Conservation (phyloP, 2,888 invertebrate species). For the Dryomyza anilis region DNA sequence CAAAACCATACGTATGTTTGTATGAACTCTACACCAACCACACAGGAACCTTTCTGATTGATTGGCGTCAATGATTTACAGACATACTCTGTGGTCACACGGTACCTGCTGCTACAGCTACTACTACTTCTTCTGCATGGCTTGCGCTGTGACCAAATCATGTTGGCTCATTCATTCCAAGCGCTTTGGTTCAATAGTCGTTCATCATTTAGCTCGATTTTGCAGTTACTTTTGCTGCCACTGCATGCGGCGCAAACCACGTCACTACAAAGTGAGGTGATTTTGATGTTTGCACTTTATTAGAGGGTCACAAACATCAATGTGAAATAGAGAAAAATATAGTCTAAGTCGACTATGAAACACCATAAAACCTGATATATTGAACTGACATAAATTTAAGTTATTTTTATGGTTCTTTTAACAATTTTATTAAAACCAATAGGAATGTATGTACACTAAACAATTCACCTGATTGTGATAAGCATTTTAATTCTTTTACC, state of each 20-base stretch:
- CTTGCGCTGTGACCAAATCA: conserved; percentile 8
- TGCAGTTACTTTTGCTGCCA: background rate
- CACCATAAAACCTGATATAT: no score
- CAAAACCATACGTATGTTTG: background rate
- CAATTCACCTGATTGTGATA: no score
- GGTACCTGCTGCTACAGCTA: background rate
- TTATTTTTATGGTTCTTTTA: no score
- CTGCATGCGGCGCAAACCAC: background rate
- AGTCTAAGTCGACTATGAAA: no score
- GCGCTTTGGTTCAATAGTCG: conserved; percentile 54
- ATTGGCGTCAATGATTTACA: conserved; percentile 36
- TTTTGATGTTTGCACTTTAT: conserved; percentile 23
- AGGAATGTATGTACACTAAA: no score
- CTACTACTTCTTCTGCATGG: background rate
- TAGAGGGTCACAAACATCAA: background rate
- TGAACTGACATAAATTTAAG: no score
- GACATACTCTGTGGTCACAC: conserved; percentile 9
- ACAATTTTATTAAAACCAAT: no score
- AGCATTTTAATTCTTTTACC: no score
- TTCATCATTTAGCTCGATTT: conserved; percentile 51
- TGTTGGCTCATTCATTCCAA: conserved; percentile 32
- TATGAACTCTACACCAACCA: background rate
- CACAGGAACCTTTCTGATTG: no score
- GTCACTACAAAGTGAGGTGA: conserved; percentile 1
- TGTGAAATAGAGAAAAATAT: no score